Evolutionary conservation across 2,113 vertebrate genomes (phyloP).

Genomic region (Callopanchax toddi): DNA sequence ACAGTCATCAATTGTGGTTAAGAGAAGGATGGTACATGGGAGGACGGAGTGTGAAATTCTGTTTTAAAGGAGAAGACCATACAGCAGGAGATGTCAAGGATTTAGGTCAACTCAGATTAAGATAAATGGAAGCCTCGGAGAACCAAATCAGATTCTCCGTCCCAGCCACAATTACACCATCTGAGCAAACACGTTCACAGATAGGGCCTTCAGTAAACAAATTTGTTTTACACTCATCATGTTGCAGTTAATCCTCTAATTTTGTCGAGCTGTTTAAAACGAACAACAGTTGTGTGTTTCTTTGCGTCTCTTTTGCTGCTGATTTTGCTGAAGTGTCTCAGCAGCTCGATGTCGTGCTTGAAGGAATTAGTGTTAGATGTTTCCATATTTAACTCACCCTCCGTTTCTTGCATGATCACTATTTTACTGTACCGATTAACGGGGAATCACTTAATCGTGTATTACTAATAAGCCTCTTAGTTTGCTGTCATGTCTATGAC

Average conservation of each 20-base stretch:
- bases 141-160: constrained; percentile 70
- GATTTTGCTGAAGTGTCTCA: constrained; percentile 43
- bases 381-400: constrained; percentile 67
- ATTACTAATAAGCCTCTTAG: constrained; percentile 78
- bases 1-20: constrained; percentile 86
- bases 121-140: constrained; percentile 78
- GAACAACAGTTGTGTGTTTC: constrained; percentile 24
- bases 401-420: constrained; percentile 66
- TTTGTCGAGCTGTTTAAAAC: constrained; percentile 37
- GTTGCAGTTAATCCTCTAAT: constrained; percentile 70
- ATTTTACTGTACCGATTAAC: constrained; percentile 72
- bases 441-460: constrained; percentile 76
- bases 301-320: constrained; percentile 7
- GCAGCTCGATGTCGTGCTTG: constrained; percentile 42
- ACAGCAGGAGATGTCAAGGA: constrained; percentile 71
- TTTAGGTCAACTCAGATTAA: constrained; percentile 82
- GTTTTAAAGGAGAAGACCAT: constrained; percentile 74
- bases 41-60: constrained; percentile 74
- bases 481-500: constrained; percentile 65
- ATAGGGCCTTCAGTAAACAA: constrained; percentile 47
- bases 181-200: constrained; percentile 51
- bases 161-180: constrained; percentile 67
- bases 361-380: constrained; percentile 64
- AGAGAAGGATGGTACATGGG: constrained; percentile 75
- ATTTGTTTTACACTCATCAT: constrained; percentile 63